phyloP scores from a whole-genome alignment of 1,140 invertebrate genomes.

The Brachionus manjavacas region DNA sequence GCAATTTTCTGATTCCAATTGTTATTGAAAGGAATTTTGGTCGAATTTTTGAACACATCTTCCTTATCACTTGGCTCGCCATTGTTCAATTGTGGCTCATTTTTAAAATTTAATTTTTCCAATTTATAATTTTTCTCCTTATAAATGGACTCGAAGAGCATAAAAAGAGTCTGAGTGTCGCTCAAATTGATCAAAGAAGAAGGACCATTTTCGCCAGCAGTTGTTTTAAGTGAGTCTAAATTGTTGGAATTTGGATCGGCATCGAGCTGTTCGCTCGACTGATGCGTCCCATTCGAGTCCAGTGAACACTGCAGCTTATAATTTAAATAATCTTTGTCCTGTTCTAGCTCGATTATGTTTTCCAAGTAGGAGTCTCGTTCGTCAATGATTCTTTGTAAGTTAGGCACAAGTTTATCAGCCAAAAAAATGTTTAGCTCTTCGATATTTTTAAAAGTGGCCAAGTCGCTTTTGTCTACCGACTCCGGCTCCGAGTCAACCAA shows the following conservation, averaged over 20 bases:
- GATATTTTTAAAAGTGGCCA: background rate
- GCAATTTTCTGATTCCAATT: slow-evolving; percentile 42
- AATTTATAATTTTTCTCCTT: background rate
- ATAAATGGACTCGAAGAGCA: slow-evolving; percentile 24
- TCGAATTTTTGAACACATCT: background rate
- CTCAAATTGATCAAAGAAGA: slow-evolving; percentile 14
- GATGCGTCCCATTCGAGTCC: background rate
- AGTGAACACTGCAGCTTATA: slow-evolving; percentile 5
- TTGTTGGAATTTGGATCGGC: background rate
- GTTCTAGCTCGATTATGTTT: slow-evolving; percentile 30
- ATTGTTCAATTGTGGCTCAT: background rate
- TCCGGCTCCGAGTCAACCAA: background rate
- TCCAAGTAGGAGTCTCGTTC: slow-evolving; percentile 38
- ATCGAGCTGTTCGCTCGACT: slow-evolving; percentile 1
- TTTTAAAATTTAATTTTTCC: background rate
- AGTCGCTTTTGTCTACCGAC: background rate
- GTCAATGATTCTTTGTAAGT: slow-evolving; percentile 9
- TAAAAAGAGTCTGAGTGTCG: slow-evolving; percentile 1
- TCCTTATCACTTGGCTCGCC: background rate
- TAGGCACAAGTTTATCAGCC: background rate
- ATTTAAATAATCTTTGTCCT: slow-evolving; percentile 40
- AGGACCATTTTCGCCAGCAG: background rate
- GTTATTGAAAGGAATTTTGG: background rate
- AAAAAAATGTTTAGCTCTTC: slow-evolving; percentile 12
- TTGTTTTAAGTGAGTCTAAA: background rate